phyloP scores from a whole-genome alignment of 2,888 invertebrate genomes.

The Coleophora deauratella region DNA sequence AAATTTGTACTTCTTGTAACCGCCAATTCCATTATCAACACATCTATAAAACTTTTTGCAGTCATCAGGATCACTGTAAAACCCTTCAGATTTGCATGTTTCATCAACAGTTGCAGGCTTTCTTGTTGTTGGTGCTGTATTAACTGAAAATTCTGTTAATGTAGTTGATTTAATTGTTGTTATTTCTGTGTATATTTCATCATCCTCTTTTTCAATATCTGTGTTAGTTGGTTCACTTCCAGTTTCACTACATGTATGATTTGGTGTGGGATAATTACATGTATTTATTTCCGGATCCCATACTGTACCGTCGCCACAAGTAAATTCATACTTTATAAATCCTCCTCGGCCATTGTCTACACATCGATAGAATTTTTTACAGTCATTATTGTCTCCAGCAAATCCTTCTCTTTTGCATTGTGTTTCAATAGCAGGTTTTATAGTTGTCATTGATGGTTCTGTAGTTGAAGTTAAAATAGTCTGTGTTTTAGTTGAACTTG shows the following conservation, averaged over 20 bases:
- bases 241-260: constrained; percentile 3
- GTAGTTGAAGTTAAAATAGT: too few species aligned
- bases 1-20: constrained; percentile 79
- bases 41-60: constrained; percentile 85
- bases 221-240: constrained; percentile 7
- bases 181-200: constrained; percentile 17
- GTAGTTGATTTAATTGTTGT: constrained; percentile 17
- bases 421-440: neutral
- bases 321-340: constrained; percentile 79
- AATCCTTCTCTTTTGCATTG: constrained; percentile 76
- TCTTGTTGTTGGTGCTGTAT: constrained; percentile 13
- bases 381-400: constrained; percentile 78
- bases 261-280: constrained; percentile 73
- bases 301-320: constrained; percentile 83
- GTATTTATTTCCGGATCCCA: constrained; percentile 81
- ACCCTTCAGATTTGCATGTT: constrained; percentile 76
- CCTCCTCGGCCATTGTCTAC: constrained; percentile 75
- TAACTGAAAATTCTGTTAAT: constrained; percentile 6
- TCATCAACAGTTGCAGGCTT: constrained; percentile 16
- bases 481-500: neutral
- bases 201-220: constrained; percentile 11
- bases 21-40: constrained; percentile 74
- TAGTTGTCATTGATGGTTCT: too few species aligned
- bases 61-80: constrained; percentile 77
- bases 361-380: constrained; percentile 85